Percentiles rank a stretch among this genome's conserved stretches.
Conservation (phyloP, 1,140 invertebrate genomes). For the Diorhabda elongata region DNA sequence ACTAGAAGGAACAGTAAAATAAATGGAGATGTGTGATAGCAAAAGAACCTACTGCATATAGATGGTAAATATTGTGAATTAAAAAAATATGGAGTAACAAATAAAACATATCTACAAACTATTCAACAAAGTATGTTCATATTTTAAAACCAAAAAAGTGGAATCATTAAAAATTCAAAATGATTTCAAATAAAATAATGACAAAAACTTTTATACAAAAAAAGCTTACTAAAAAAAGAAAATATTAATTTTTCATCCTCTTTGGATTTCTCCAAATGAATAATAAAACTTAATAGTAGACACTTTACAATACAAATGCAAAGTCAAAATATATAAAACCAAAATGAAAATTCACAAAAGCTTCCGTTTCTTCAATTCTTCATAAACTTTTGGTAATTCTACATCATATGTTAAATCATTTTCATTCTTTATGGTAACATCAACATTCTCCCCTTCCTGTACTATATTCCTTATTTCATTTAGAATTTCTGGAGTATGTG, state of each 20-base stretch:
- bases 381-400: conserved; percentile 22
- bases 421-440: conserved; percentile 18
- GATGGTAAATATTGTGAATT: no score
- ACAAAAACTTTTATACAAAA: no score
- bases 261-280: background rate
- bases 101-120: no score
- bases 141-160: no score
- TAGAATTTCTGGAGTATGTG: conserved; percentile 9
- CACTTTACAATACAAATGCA: background rate
- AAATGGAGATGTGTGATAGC: no score
- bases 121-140: no score
- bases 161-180: no score
- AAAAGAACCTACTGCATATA: no score
- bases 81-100: no score
- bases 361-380: conserved; percentile 8
- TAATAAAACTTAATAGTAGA: background rate
- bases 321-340: no score
- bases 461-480: conserved; percentile 20
- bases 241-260: background rate
- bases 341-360: background rate
- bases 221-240: background rate
- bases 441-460: conserved; percentile 15
- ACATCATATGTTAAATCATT: conserved; percentile 23
- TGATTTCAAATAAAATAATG: no score
- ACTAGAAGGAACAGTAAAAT: no score